Base-by-base conservation (phyloP, 2,888 invertebrate species). In the Lasioglossum calceatum region DNA sequence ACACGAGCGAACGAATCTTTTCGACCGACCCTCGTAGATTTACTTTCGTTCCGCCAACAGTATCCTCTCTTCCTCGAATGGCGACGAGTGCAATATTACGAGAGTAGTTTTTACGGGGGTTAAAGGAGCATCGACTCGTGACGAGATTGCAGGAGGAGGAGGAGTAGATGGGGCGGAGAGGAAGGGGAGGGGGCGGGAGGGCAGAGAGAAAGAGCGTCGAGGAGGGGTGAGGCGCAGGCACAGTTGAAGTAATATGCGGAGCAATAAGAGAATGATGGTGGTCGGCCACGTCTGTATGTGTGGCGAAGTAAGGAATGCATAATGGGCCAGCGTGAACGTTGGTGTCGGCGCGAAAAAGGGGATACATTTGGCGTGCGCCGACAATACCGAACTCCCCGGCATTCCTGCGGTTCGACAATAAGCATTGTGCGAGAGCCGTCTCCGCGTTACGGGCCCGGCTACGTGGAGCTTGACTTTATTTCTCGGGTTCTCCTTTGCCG, bases 321-420 rank as follows among this genome's bases (percentile, higher is more conserved):
- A 71, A 71, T 71, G 71, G 77, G 71, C 44, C 36, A 32, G n/a
- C 44, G 54, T 47, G 47, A 73, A 64, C 23, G 77, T 61, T 47
- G 71, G 44, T 64, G 50, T 42, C 50, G 70, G 72, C 32, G 70
- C 70, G 70, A 50, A 61, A 75, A 84, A 67, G 61, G 70, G 67
- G 77, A 77, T 80, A 76, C 81, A 73, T 77, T 82, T 73, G 83
- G 81, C 82, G 67, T 73, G 61, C 77, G 80, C 54, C 84, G 77
- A 88, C 86, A 85, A 91, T 90, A 81, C 86, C 47, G 79, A 87
- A 80, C 73, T 78, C 71, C 82, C 75, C 61, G 67, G 44, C 90
- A 91, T 91, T 91, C 90, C 91, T 75, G 72, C 73, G 77, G 54
- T 58, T 71, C 84, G 78, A 91, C 89, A 90, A 90, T 86, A 79